Evolutionary conservation across 1,140 invertebrate species (phyloP), one percentile per base, ranked within the genome.

Genomic region (Calosoma granatense): DNA sequence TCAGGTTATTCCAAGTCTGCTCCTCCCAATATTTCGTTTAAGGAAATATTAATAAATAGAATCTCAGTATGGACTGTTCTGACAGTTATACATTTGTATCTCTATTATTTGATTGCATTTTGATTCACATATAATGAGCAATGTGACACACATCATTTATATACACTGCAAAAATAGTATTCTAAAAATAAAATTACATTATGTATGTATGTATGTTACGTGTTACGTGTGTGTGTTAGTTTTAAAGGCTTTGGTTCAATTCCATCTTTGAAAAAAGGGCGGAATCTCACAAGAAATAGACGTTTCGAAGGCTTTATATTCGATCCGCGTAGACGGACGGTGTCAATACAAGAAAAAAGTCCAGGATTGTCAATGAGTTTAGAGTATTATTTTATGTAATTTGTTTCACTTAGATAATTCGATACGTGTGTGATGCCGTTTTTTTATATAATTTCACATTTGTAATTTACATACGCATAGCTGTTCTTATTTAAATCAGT

Each of bases 161-260:
- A n/a, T 19, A 54, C 12, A 23, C 23, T 55, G 20, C 23, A 58
- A 36, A 36, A 54, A 58, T 39, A 54, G 19, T 58, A 55, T 30
- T 52, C 23, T 17, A 58, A 58, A 39, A 55, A 58, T 54, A 58
- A 54, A 30, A 54, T 36, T 19, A 17, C 21, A n/a, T 20, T 14
- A 9, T n/a, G 26, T 36, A 36, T 36, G 26, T 36, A 12, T 47
- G 9, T 47, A 4, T 12, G 17, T 47, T 17, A 47, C 3, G 41
- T 47, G 41, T 12, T 47, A 14, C 4, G 14, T 30, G 26, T 30
- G 26, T 6, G 26, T 30, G 26, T 30, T 6, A 6, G 26, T 6
- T 30, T n/a, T 6, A 17, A 47, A 47, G 41, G 41, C 41, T 47
- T 47, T 47, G 41, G 17, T 30, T 47, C 41, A 47, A 47, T 47